phyloP scores from a whole-genome alignment of 1,140 invertebrate species.

The Pseudomyrmex cubaensis region DNA sequence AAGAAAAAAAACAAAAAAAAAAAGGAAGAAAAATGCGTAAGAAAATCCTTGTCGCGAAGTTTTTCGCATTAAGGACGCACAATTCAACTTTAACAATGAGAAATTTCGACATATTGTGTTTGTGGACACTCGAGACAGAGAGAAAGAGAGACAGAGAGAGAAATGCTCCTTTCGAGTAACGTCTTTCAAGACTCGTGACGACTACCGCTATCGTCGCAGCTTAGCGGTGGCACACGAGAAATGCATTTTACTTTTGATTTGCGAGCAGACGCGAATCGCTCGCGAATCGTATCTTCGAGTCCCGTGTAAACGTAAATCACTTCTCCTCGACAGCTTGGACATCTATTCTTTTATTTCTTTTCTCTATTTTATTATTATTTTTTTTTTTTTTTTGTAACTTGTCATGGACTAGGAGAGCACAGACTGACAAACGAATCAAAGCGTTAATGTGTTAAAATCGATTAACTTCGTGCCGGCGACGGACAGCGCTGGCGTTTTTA shows the following conservation, averaged over 20 bases:
- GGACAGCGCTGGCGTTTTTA: conserved; percentile 64
- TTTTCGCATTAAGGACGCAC: conserved; percentile 47
- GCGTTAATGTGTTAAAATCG: conserved; percentile 74
- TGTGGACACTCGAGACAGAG: conserved; percentile 43
- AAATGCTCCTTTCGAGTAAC: conserved; percentile 25
- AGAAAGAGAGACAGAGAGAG: conserved; percentile 23
- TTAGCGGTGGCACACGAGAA: conserved; percentile 66
- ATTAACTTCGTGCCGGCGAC: conserved; percentile 66
- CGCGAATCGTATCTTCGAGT: conserved; percentile 63
- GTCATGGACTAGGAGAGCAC: conserved; percentile 83
- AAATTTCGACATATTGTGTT: conserved; percentile 53
- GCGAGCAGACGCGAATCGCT: conserved; percentile 44
- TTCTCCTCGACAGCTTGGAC: conserved; percentile 71
- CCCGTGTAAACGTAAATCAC: conserved; percentile 55
- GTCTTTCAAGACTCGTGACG: conserved; percentile 50
- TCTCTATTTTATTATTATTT: conserved; percentile 45
- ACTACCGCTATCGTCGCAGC: conserved; percentile 33
- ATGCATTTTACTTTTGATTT: conserved; percentile 77
- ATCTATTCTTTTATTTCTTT: conserved; percentile 61
- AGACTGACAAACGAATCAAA: conserved; percentile 84
- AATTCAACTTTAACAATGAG: conserved; percentile 35
- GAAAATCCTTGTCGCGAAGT: conserved; percentile 24
- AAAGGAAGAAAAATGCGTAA: neutral
- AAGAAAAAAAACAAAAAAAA: conserved; percentile 39
- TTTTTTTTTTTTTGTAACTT: conserved; percentile 66